Conservation (phyloP, 1,140 invertebrate species). For the Drosophila repleta region DNA sequence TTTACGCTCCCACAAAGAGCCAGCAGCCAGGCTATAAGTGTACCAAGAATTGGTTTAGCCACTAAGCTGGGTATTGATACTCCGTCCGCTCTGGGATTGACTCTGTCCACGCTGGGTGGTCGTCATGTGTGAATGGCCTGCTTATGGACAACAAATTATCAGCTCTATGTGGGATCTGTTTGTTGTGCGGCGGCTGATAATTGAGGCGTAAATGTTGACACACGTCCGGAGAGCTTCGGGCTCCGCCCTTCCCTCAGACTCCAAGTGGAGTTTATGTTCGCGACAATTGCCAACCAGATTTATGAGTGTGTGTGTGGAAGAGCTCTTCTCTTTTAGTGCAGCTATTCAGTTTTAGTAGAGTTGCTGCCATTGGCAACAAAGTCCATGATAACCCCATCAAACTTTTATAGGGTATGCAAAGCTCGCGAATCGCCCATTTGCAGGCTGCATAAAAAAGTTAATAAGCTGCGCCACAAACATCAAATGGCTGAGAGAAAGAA, state of each 20-base stretch:
- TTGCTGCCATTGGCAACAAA: slow-evolving; percentile 46
- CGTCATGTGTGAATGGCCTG: slow-evolving; percentile 50
- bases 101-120: slow-evolving; percentile 65
- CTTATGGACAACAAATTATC: slow-evolving; percentile 75
- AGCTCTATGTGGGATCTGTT: slow-evolving; percentile 43
- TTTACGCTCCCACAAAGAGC: slow-evolving; percentile 26
- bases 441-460: slow-evolving; percentile 70
- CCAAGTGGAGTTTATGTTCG: slow-evolving; percentile 53
- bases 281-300: slow-evolving; percentile 44
- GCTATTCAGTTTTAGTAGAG: slow-evolving; percentile 19
- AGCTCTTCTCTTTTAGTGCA: slow-evolving; percentile 8
- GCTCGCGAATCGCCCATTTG: slow-evolving; percentile 41
- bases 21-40: not conserved
- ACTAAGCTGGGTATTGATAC: slow-evolving; percentile 8
- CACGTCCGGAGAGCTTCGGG: slow-evolving; percentile 67
- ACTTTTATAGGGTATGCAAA: slow-evolving; percentile 45
- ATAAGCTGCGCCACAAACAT: slow-evolving; percentile 53
- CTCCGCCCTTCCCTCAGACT: slow-evolving; percentile 18
- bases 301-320: slow-evolving; percentile 20
- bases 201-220: slow-evolving; percentile 77
- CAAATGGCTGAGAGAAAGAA: slow-evolving; percentile 62
- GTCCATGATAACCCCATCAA: slow-evolving; percentile 67
- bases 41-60: slow-evolving; percentile 10
- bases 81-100: slow-evolving; percentile 12
- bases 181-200: slow-evolving; percentile 62